A percentile compares a stretch with the other conserved stretches of the same genome.
Conservation (phyloP, 2,888 invertebrate genomes). For the Pelosia muscerda region DNA sequence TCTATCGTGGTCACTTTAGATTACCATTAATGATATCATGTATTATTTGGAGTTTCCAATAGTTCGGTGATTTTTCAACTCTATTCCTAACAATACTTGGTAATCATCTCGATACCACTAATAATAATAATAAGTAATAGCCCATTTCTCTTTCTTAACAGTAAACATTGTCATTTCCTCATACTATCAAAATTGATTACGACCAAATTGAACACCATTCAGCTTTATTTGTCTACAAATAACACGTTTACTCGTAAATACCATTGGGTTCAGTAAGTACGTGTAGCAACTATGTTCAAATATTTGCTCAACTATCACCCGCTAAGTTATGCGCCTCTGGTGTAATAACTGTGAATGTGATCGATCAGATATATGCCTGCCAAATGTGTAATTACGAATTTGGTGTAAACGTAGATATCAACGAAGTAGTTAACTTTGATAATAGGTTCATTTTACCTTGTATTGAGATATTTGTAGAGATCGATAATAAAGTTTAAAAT, state of each 20-base stretch:
- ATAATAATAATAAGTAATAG: too few relatives aligned
- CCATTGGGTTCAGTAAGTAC: neutral
- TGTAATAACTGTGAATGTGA: neutral
- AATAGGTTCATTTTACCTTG: too few relatives aligned
- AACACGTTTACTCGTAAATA: constrained; percentile 3
- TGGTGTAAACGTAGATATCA: neutral
- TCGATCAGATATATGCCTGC: constrained; percentile 1
- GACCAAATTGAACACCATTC: neutral
- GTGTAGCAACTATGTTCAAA: neutral
- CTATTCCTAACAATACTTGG: too few relatives aligned
- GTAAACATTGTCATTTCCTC: neutral
- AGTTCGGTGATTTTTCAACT: too few relatives aligned
- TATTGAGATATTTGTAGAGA: too few relatives aligned
- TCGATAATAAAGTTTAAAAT: too few relatives aligned
- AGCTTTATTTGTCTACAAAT: constrained; percentile 3
- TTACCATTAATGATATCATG: too few relatives aligned
- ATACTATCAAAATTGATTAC: neutral
- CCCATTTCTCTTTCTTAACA: neutral
- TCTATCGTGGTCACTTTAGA: too few relatives aligned
- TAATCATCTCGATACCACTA: too few relatives aligned
- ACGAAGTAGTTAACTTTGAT: neutral
- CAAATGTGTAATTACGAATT: neutral
- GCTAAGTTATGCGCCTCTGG: neutral
- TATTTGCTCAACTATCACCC: constrained; percentile 6
- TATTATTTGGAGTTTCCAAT: too few relatives aligned